Conservation (phyloP, 1,140 invertebrate species). For the Cydia splendana region DNA sequence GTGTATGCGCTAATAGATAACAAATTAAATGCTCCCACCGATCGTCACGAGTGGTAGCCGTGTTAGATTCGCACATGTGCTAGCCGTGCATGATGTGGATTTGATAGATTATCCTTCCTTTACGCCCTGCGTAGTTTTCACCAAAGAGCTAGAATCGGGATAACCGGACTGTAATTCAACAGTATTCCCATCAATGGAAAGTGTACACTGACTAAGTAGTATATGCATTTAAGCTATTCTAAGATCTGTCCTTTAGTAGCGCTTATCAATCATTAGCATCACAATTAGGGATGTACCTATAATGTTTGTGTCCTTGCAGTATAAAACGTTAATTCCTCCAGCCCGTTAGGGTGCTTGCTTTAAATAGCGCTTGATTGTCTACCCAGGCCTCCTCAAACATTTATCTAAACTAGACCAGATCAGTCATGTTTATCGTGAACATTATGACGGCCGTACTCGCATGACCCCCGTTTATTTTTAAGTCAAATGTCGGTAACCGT, state of each 20-base stretch:
- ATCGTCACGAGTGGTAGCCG: slow-evolving; percentile 57
- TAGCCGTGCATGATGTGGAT: slow-evolving; percentile 37
- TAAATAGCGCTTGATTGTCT: slow-evolving; percentile 27
- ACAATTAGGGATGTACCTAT: too few relatives aligned
- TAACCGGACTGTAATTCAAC: too few relatives aligned
- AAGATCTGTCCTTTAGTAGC: too few relatives aligned
- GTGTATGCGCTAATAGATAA: slow-evolving; percentile 59
- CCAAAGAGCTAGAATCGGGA: slow-evolving; percentile 3
- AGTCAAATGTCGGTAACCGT: background rate
- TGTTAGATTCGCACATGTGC: slow-evolving; percentile 50
- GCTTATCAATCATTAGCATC: too few relatives aligned
- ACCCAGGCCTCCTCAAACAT: slow-evolving; percentile 12
- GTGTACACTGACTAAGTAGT: too few relatives aligned
- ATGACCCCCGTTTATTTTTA: slow-evolving; percentile 12
- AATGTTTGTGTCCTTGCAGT: too few relatives aligned
- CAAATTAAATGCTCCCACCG: slow-evolving; percentile 42
- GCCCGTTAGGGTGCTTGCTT: too few relatives aligned
- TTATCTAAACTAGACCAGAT: slow-evolving; percentile 33
- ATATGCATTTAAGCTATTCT: too few relatives aligned
- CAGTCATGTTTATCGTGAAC: slow-evolving; percentile 23
- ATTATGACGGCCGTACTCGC: background rate
- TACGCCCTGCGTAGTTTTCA: slow-evolving; percentile 34
- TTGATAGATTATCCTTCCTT: slow-evolving; percentile 45
- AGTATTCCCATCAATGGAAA: too few relatives aligned
- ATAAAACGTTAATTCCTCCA: too few relatives aligned